Conservation (phyloP, 2,888 invertebrate species). For the Dicyrtomina minuta region DNA sequence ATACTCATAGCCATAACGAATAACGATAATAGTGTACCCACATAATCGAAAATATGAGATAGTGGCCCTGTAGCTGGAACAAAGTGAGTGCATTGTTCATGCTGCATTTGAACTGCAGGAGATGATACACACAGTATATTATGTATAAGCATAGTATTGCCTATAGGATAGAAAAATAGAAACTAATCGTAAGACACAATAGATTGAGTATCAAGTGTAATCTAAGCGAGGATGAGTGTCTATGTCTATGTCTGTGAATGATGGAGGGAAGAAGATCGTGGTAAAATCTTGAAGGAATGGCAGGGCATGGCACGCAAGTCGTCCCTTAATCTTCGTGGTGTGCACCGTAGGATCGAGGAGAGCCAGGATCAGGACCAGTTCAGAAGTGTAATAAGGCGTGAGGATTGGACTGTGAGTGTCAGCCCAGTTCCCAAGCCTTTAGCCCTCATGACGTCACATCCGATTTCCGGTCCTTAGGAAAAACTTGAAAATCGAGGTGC, state of each 20-base stretch:
- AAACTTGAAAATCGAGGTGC: slow-evolving; percentile 33
- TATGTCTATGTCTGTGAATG: neutral
- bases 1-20: too few relatives aligned
- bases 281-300: neutral
- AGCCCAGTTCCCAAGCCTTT: slow-evolving; percentile 32
- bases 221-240: neutral
- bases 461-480: slow-evolving; percentile 47
- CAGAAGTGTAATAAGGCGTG: neutral
- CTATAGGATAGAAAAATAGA: too few relatives aligned
- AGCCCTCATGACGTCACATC: slow-evolving; percentile 47
- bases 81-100: too few relatives aligned
- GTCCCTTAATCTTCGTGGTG: neutral
- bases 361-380: too few relatives aligned
- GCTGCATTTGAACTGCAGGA: too few relatives aligned
- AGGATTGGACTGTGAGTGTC: neutral
- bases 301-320: slow-evolving; percentile 1
- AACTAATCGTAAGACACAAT: neutral
- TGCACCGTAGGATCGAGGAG: neutral
- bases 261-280: neutral
- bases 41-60: too few relatives aligned
- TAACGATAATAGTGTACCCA: too few relatives aligned
- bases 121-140: too few relatives aligned
- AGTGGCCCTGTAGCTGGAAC: too few relatives aligned
- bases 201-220: too few relatives aligned
- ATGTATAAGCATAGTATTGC: too few relatives aligned